phyloP scores from a whole-genome alignment of 37 sponge, comb jelly and placozoan genomes.

The Diacarnus erythraeanus region DNA sequence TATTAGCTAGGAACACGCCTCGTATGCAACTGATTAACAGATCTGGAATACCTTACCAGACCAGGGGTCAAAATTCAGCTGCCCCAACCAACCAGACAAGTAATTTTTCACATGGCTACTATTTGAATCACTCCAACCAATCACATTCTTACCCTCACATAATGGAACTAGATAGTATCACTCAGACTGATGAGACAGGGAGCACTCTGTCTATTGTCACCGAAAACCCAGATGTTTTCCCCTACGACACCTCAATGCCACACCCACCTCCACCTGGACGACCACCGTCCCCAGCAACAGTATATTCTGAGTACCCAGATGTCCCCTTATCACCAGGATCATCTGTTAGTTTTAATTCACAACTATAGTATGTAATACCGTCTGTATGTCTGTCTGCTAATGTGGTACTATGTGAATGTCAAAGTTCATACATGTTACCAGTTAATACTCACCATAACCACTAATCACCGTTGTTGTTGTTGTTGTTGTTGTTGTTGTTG shows the following conservation, averaged over 20 bases:
- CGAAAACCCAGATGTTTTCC: constrained; percentile 21
- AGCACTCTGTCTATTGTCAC: constrained; percentile 20
- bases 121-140: background rate
- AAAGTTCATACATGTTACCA: too few relatives aligned
- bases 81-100: background rate
- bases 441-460: too few relatives aligned
- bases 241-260: background rate
- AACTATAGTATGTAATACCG: too few relatives aligned
- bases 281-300: constrained; percentile 27
- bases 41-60: background rate
- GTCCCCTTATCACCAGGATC: constrained; percentile 1
- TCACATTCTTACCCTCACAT: background rate
- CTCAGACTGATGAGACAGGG: constrained; percentile 22
- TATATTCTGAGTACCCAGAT: constrained; percentile 2
- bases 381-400: too few relatives aligned
- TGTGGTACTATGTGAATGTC: too few relatives aligned
- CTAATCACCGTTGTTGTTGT: too few relatives aligned
- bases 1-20: background rate
- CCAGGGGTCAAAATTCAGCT: background rate
- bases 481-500: too few relatives aligned
- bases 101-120: background rate
- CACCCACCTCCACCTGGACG: constrained; percentile 26
- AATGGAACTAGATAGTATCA: background rate
- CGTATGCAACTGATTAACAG: background rate
- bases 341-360: too few relatives aligned